Conservation (phyloP, 35 echinoderm and acorn worm genomes). For the Eucidaris tribuloides region DNA sequence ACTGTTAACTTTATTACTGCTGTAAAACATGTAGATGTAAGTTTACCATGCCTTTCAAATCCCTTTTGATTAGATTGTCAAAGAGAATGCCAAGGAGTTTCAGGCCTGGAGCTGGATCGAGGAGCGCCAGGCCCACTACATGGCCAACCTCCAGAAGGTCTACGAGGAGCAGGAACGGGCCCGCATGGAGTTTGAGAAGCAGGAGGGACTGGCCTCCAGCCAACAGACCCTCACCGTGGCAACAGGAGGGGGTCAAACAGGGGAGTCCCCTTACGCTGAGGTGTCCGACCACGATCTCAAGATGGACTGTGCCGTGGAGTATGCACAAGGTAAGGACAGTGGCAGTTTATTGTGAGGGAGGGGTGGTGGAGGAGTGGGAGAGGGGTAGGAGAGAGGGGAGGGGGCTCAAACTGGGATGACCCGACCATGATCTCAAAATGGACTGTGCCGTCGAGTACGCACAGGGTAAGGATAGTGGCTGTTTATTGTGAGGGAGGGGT, state of each 20-base stretch:
- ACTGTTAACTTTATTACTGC: no score
- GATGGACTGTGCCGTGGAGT: conserved; percentile 81
- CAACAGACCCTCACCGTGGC: neutral
- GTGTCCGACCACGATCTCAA: conserved; percentile 60
- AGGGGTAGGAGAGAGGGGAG: no score
- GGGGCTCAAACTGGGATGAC: no score
- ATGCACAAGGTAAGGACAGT: conserved; percentile 77
- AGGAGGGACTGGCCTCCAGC: conserved; percentile 61
- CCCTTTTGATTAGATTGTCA: conserved; percentile 56
- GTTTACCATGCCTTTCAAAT: no score
- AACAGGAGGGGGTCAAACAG: no score
- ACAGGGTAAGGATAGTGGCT: no score
- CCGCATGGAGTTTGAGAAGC: conserved; percentile 83
- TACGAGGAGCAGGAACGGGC: conserved; percentile 89
- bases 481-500: no score
- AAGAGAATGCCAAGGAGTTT: conserved; percentile 68
- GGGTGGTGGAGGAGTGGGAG: no score
- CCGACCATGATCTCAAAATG: no score
- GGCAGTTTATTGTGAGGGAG: no score
- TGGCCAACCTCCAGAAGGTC: conserved; percentile 71
- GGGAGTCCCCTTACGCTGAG: neutral
- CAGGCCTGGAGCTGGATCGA: conserved; percentile 71
- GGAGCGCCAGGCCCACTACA: conserved; percentile 84
- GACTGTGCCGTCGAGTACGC: conserved; percentile 71
- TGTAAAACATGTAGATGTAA: no score